These are phyloP conservation scores for Petrocephalus schoutedeni DNA, from an alignment of 2,797 vertebrate genomes.

Conservation along the genomic window DNA sequence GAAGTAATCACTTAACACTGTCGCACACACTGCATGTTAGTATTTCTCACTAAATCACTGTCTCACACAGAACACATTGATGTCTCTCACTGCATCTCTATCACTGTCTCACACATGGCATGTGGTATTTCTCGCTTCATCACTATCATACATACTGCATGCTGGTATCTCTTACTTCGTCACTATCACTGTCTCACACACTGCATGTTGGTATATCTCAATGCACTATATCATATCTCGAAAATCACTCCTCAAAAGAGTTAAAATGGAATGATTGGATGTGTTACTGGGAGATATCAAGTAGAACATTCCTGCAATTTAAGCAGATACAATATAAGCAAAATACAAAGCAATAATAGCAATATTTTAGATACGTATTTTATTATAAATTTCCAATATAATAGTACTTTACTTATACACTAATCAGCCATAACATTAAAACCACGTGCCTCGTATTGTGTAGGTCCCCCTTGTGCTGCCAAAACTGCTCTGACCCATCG, in stretches of 20 bases:
- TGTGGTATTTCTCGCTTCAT: not conserved
- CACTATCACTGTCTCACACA: not conserved
- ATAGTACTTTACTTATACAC: not conserved
- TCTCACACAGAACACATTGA: not conserved
- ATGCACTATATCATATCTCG: not conserved
- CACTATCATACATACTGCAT: not conserved
- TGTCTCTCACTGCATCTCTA: not conserved
- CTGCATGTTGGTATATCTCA: not conserved
- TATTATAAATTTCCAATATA: not conserved
- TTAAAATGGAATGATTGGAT: not conserved
- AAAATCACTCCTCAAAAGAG: not conserved
- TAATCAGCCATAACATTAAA: not conserved
- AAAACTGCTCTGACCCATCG: not conserved
- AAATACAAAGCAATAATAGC: not conserved
- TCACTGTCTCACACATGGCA: not conserved
- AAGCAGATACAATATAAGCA: not conserved
- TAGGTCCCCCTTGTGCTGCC: not conserved
- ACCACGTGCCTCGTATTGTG: not conserved
- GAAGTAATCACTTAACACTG: too few relatives aligned
- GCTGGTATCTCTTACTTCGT: not conserved
- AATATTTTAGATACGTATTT: not conserved
- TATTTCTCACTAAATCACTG: too few relatives aligned
- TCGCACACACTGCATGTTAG: too few relatives aligned
- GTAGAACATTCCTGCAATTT: not conserved
- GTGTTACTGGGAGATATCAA: not conserved